Evolutionary conservation across 2,888 invertebrate genomes (phyloP), one percentile per base, ranked within the genome.

Genomic region (Lymantria dispar): DNA sequence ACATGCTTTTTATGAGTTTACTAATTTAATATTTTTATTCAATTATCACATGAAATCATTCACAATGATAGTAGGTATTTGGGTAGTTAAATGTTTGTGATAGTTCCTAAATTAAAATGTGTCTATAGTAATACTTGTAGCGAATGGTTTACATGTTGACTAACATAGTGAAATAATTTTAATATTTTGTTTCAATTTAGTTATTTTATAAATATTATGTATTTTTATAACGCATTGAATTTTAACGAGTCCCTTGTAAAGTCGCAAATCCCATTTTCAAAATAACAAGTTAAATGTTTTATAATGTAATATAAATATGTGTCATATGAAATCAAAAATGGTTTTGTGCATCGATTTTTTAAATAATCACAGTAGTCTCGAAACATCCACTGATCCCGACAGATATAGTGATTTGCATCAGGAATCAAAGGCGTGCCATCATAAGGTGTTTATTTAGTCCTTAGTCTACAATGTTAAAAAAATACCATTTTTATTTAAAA

Each of bases 161-260:
- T 52, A 50, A 47, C n/a, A 42, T 37, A 43, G 47, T 54, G 46
- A 48, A 40, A 40, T 59, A 40, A 52, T 48, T 48, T 22, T 22
- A 22, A 22, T 22, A 3, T 3, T 22, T 3, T 22, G 2, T 2
- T 58, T 50, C 47, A 36, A 15, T 48, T 49, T 47, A n/a, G n/a
- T 50, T 54, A 45, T 29, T 50, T 62, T 58, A 45, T 45, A 48
- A 49, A 53, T 50, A 33, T 33, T 33, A 39, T 62, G 44, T 48
- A 46, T 52, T 66, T 63, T 54, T 50, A 43, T 45, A 45, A 50
- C 38, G 49, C 31, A 38, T 40, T 43, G 10, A 14, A 15, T 44
- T 49, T 45, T 48, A 41, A 10, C 50, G 49, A 47, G 15, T 39
- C 29, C n/a, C 46, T 11, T 43, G 43, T 29, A 33, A 33, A 33